Evolutionary conservation across 2,888 invertebrate species (phyloP).

Genomic region (Nomada ruficornis): DNA sequence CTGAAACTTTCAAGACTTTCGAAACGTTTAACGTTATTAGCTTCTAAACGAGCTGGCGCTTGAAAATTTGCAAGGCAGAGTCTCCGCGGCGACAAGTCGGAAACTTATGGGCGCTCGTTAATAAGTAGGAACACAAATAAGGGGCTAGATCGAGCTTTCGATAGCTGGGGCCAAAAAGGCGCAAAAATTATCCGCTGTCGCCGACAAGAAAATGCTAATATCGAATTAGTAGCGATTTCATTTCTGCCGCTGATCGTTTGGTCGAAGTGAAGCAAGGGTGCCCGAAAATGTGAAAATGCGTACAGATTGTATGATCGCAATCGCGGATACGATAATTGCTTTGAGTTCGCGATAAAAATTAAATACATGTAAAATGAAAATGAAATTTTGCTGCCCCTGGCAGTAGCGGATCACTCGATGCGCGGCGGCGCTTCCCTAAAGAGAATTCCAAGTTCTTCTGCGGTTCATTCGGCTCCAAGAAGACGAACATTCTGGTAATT

Average conservation of each 20-base stretch:
- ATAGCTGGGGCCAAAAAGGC: not conserved
- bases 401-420: slow-evolving; percentile 1
- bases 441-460: slow-evolving; percentile 16
- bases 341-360: not conserved
- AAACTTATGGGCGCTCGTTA: slow-evolving; percentile 10
- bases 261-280: not conserved
- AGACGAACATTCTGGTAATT: slow-evolving; percentile 41
- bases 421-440: not conserved
- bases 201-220: slow-evolving; percentile 14
- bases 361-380: slow-evolving; percentile 31
- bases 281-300: slow-evolving; percentile 25
- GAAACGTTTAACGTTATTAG: slow-evolving; percentile 2
- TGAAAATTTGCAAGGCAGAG: slow-evolving; percentile 3
- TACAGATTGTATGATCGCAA: slow-evolving; percentile 34
- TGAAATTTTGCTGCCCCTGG: slow-evolving; percentile 29
- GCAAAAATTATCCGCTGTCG: not conserved
- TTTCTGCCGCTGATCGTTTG: slow-evolving; percentile 35
- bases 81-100: not conserved
- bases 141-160: not conserved
- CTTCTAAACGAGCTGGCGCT: not conserved
- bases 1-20: not conserved
- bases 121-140: slow-evolving; percentile 12
- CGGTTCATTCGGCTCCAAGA: not conserved
- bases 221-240: slow-evolving; percentile 32
- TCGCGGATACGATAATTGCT: slow-evolving; percentile 39